Conservation (phyloP, 1,140 invertebrate species). For the Conus betulinus region DNA sequence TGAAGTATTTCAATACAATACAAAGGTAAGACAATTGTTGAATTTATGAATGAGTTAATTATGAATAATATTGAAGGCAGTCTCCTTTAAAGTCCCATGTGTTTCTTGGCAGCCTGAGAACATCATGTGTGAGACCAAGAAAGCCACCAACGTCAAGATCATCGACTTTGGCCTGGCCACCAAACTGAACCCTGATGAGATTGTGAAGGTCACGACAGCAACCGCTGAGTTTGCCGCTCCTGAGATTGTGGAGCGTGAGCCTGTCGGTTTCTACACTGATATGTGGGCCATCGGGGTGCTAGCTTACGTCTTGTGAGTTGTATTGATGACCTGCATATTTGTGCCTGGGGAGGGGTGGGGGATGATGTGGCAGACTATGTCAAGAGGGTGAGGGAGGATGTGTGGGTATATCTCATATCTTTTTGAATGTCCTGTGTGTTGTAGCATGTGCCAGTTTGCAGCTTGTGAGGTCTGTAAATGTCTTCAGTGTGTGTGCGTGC, state of each 20-base stretch:
- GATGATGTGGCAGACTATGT: neutral
- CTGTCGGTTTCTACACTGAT: slow-evolving; percentile 99
- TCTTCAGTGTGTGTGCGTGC: no score
- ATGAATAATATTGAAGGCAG: no score
- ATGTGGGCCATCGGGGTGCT: slow-evolving; percentile 99
- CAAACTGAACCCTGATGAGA: slow-evolving; percentile 97
- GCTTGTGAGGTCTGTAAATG: no score
- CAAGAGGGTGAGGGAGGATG: neutral
- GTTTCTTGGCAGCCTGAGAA: slow-evolving; percentile 89
- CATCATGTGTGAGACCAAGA: slow-evolving; percentile 98
- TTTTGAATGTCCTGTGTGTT: no score
- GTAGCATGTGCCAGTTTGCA: no score
- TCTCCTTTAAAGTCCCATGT: neutral
- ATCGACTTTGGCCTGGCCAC: slow-evolving; percentile 99
- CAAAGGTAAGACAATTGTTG: no score
- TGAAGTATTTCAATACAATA: no score
- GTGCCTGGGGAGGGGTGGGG: neutral
- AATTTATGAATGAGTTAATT: no score
- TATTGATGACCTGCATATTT: neutral
- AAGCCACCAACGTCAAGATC: slow-evolving; percentile 96
- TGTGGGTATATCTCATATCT: no score
- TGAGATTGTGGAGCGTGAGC: slow-evolving; percentile 98
- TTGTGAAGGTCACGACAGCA: slow-evolving; percentile 97
- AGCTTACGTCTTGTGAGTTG: slow-evolving; percentile 94
- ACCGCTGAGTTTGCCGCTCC: slow-evolving; percentile 99